Base-by-base conservation (phyloP, 2,888 invertebrate species). In the Amblyjoppa proteus region DNA sequence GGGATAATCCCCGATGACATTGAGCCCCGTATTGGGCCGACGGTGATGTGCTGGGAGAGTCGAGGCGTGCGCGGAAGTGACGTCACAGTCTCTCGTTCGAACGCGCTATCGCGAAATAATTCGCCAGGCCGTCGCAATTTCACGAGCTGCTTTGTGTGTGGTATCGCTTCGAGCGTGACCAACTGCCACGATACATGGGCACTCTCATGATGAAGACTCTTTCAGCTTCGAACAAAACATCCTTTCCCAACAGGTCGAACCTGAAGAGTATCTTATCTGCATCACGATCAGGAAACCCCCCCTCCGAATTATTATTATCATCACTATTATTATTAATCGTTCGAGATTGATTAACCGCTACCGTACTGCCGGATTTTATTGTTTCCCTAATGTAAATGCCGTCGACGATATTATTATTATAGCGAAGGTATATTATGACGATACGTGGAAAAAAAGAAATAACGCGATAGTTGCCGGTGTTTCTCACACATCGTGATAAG, bases 61-160 rank as follows among this genome's bases (percentile, higher is more conserved):
- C 64, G 16, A 45, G 45, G 87, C 84, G 85, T 81, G 74, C 85
- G 61, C 89, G 90, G 90, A 90, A 90, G 87, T 90, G 90, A 88
- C 91, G 87, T 90, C 90, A 90, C 68, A 85, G 58, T 5, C 61
- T 76, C 41, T 71, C 76, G 53, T 49, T 49, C 58, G 28, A 51
- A n/a, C 66, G 45, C 74, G 51, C 70, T 61, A 49, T 69, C 64
- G 78, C 73, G 38, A 77, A 81, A 84, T 77, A 74, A 77, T 81
- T 81, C 61, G n/a, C 31, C 11, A 73, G 68, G 73, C 51, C 34
- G 74, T 11, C 41, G 34, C 77, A 51, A 81, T 81, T 84, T 76
- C 13, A 41, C 25, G 49, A 49, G 56, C 64, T 34, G 58, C 16
- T 20, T 38, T 74, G 16, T 53, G n/a, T 75, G 38, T 2, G 49